These are phyloP conservation scores for Propithecus perrieri DNA, from an alignment of 2,797 vertebrate genomes.

Conservation along the genomic window DNA sequence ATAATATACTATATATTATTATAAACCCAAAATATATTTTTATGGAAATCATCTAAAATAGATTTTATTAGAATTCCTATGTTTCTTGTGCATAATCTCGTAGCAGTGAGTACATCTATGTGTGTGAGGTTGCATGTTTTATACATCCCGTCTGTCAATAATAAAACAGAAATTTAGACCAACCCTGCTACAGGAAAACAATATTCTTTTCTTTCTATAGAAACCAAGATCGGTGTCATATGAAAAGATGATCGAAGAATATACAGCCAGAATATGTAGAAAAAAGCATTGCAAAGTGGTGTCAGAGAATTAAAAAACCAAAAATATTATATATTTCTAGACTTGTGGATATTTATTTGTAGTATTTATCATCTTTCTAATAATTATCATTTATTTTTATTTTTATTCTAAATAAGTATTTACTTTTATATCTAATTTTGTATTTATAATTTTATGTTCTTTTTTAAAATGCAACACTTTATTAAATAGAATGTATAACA, in stretches of 20 bases:
- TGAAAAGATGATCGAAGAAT: not conserved
- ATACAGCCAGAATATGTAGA: not conserved
- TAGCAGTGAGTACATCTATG: not conserved
- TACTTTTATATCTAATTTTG: not conserved
- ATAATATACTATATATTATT: not conserved
- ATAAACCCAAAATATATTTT: constrained; percentile 35
- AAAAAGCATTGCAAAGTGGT: not conserved
- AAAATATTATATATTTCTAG: not conserved
- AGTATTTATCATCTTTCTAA: not conserved
- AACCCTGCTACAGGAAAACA: not conserved
- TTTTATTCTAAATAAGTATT: constrained; percentile 12
- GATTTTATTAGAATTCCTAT: not conserved
- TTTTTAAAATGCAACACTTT: constrained; percentile 73
- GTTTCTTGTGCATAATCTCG: not conserved
- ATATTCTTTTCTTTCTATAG: not conserved
- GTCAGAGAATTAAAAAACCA: not conserved
- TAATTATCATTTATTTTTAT: not conserved
- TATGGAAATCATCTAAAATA: constrained; percentile 3
- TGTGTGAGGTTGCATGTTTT: not conserved
- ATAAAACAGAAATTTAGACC: constrained; percentile 43
- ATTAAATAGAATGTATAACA: constrained; percentile 79
- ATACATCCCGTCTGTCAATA: not conserved
- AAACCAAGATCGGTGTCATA: not conserved
- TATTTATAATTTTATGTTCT: not conserved
- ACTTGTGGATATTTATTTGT: not conserved